Evolutionary conservation across 2,888 invertebrate genomes (phyloP).

Genomic region (Selenia dentaria): DNA sequence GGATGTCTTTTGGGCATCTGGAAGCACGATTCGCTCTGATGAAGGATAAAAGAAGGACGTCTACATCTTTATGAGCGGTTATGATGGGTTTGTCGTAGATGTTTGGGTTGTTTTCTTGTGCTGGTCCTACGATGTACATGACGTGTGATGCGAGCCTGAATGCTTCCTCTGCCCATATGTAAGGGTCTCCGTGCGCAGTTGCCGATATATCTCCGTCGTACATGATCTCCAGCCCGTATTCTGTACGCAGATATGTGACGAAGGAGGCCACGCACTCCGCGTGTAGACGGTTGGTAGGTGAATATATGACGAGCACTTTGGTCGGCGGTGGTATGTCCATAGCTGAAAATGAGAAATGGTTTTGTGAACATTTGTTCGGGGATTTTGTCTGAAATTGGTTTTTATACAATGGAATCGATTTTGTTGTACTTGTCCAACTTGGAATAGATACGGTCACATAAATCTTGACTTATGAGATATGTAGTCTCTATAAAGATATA

Average conservation of each 20-base stretch:
- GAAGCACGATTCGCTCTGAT: constrained; percentile 49
- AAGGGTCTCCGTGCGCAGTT: constrained; percentile 66
- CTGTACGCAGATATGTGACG: constrained; percentile 62
- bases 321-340: constrained; percentile 66
- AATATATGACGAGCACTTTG: constrained; percentile 69
- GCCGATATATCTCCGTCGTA: constrained; percentile 66
- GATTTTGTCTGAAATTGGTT: too few relatives aligned
- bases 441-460: too few relatives aligned
- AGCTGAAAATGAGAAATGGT: constrained; percentile 38
- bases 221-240: constrained; percentile 69
- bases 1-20: constrained; percentile 53
- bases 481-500: too few relatives aligned
- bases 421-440: too few relatives aligned
- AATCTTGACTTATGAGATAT: too few relatives aligned
- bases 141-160: constrained; percentile 61
- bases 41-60: constrained; percentile 55
- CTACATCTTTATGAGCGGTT: constrained; percentile 61
- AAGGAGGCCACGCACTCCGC: constrained; percentile 69
- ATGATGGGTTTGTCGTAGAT: constrained; percentile 73
- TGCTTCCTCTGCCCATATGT: constrained; percentile 68
- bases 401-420: too few relatives aligned
- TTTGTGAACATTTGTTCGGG: too few relatives aligned
- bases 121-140: constrained; percentile 68
- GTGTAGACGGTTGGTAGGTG: constrained; percentile 64
- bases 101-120: constrained; percentile 60